A percentile compares a stretch with the other conserved stretches of the same genome.
These are phyloP conservation scores for Lasius platythorax DNA, from an alignment of 2,888 invertebrate species.

Conservation along the genomic window DNA sequence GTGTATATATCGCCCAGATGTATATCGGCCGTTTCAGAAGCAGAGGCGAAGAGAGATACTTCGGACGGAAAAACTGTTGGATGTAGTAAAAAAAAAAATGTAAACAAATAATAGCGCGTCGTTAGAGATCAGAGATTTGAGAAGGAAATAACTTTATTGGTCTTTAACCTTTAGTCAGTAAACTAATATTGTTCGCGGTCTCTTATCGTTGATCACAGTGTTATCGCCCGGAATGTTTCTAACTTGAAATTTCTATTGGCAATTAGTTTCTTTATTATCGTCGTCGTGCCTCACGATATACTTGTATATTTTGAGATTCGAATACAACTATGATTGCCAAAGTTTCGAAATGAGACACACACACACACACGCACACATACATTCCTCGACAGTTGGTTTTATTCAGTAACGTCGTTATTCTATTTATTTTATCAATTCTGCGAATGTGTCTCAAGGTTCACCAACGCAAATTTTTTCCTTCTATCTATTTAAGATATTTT, in stretches of 20 bases:
- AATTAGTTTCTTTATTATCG: background rate
- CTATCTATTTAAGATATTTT: background rate
- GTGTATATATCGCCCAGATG: constrained; percentile 39
- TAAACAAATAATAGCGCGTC: too few relatives aligned
- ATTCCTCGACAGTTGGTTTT: background rate
- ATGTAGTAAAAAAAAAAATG: too few relatives aligned
- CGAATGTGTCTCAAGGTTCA: background rate
- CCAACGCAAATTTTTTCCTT: background rate
- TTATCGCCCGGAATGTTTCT: too few relatives aligned
- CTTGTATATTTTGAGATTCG: background rate
- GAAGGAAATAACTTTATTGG: too few relatives aligned
- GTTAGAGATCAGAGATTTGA: too few relatives aligned
- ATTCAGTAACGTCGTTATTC: background rate
- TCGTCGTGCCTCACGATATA: background rate
- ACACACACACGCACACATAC: background rate
- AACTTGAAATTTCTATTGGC: background rate
- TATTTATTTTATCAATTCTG: constrained; percentile 32
- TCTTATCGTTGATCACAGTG: too few relatives aligned
- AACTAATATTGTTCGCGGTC: too few relatives aligned
- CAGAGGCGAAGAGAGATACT: too few relatives aligned
- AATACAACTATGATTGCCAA: background rate
- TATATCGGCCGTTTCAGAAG: constrained; percentile 26
- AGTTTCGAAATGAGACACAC: background rate
- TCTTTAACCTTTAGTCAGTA: too few relatives aligned
- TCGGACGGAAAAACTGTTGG: too few relatives aligned